A percentile compares a stretch with the other conserved stretches of the same genome.
Evolutionary conservation across 92 coral and sea anemone species (phyloP).

Genomic region (Epizoanthus illoricatus): DNA sequence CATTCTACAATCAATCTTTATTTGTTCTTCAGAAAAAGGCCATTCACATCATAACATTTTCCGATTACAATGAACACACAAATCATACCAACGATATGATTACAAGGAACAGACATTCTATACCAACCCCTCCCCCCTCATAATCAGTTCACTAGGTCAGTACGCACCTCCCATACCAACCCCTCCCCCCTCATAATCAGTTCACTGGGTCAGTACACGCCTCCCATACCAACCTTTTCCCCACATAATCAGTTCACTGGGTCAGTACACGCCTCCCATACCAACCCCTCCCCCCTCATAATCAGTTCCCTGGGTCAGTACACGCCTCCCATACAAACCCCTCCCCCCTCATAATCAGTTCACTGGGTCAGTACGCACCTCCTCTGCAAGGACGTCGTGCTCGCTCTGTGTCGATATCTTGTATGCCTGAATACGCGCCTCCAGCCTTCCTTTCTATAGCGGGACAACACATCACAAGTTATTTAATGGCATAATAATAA

Average conservation of each 20-base stretch:
- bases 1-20: too few relatives aligned
- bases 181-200: neutral
- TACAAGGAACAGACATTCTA: too few relatives aligned
- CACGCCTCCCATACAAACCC: neutral
- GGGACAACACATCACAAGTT: neutral
- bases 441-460: slow-evolving; percentile 89
- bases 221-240: neutral
- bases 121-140: neutral
- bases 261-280: neutral
- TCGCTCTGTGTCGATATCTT: slow-evolving; percentile 96
- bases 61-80: too few relatives aligned
- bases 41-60: too few relatives aligned
- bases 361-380: slow-evolving; percentile 49
- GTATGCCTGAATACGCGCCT: slow-evolving; percentile 92
- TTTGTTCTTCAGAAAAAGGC: too few relatives aligned
- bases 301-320: neutral
- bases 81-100: too few relatives aligned
- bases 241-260: neutral
- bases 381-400: slow-evolving; percentile 88
- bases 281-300: neutral
- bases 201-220: neutral
- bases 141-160: too few relatives aligned
- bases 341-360: neutral
- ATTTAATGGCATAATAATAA: too few relatives aligned
- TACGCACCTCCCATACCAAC: neutral